phyloP scores from a whole-genome alignment of 2,888 invertebrate genomes.

The Mantis religiosa region DNA sequence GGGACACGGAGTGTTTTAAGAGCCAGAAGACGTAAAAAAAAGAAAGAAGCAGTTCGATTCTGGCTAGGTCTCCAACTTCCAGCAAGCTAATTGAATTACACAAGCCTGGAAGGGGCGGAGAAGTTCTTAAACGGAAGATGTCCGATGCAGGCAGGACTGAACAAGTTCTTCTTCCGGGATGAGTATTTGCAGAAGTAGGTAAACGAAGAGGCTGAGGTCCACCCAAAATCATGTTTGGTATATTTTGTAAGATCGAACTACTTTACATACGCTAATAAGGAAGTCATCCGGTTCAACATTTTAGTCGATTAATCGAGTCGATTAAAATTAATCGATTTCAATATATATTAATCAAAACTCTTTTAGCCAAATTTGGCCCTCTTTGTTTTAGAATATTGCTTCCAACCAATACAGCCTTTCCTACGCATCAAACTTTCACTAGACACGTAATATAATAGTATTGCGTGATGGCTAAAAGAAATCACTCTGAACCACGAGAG shows the following conservation, averaged over 20 bases:
- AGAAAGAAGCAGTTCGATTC: not conserved
- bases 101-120: not conserved
- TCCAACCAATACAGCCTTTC: too few species aligned
- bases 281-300: too few species aligned
- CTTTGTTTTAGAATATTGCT: too few species aligned
- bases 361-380: too few species aligned
- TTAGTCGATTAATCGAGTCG: too few species aligned
- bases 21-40: not conserved
- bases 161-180: not conserved
- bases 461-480: too few species aligned
- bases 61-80: not conserved
- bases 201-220: not conserved
- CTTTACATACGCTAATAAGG: too few species aligned
- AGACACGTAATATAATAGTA: too few species aligned
- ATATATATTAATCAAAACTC: too few species aligned
- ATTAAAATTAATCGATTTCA: too few species aligned
- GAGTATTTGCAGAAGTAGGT: not conserved
- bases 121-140: not conserved
- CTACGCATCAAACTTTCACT: too few species aligned
- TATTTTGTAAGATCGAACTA: not conserved
- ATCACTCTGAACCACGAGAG: too few species aligned
- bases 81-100: not conserved
- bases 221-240: not conserved
- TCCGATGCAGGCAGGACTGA: not conserved
- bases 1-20: not conserved